A percentile compares a stretch with the other conserved stretches of the same genome.
These are phyloP conservation scores for Terrapene triunguis DNA, from an alignment of 2,113 vertebrate species.

Conservation along the genomic window DNA sequence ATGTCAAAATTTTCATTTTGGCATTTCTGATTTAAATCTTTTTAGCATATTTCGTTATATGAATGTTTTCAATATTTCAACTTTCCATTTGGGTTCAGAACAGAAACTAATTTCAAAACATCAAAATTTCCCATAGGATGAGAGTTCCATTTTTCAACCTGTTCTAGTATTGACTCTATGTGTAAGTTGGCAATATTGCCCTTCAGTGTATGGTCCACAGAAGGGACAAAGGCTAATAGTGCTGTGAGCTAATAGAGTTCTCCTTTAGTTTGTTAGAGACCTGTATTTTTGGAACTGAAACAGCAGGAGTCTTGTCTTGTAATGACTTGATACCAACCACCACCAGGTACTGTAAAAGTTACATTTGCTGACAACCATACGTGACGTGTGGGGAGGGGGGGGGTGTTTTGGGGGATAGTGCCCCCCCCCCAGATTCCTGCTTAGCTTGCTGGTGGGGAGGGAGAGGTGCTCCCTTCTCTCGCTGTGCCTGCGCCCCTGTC, in stretches of 20 bases:
- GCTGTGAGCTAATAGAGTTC: neutral
- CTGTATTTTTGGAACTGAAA: constrained; percentile 8
- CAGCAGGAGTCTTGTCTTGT: neutral
- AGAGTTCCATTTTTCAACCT: neutral
- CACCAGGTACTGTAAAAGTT: neutral
- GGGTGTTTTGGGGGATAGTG: no score
- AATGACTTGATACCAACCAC: neutral
- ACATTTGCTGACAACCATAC: neutral
- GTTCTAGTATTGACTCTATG: neutral
- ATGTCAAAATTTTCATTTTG: neutral
- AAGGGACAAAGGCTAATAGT: neutral
- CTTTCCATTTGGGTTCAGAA: neutral
- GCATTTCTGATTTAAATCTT: neutral
- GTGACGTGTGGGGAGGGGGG: no score
- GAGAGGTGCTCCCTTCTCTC: no score
- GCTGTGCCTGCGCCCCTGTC: no score
- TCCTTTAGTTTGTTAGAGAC: neutral
- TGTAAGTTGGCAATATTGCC: neutral
- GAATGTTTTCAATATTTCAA: neutral
- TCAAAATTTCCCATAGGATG: neutral
- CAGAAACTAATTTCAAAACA: neutral
- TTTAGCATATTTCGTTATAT: neutral
- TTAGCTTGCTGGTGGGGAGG: no score
- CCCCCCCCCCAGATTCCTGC: no score
- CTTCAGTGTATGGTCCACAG: neutral